Evolutionary conservation across 1,140 invertebrate genomes (phyloP).

Genomic region (Leptonema lineaticorne): DNA sequence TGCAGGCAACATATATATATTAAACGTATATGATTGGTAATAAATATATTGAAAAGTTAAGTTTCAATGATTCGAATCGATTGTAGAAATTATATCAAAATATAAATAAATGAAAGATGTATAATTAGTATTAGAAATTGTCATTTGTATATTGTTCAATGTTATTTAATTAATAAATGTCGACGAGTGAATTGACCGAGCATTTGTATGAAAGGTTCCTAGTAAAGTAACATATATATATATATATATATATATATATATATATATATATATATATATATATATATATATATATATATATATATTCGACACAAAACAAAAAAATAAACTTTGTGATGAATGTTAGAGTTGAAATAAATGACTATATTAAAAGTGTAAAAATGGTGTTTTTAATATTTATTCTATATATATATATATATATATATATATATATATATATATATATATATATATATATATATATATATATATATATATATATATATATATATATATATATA

Average conservation of each 20-base stretch:
- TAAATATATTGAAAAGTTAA: constrained; percentile 4
- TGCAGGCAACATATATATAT: too few relatives aligned
- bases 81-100: background rate
- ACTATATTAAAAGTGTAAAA: background rate
- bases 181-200: background rate
- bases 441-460: too few relatives aligned
- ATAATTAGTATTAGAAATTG: constrained; percentile 17
- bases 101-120: constrained; percentile 7
- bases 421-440: too few relatives aligned
- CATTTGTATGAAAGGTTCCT: background rate
- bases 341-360: constrained; percentile 39
- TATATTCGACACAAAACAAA: background rate
- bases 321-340: constrained; percentile 31
- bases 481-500: too few relatives aligned
- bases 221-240: too few relatives aligned
- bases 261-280: background rate
- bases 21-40: too few relatives aligned
- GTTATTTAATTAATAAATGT: constrained; percentile 10
- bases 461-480: too few relatives aligned
- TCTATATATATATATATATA: too few relatives aligned
- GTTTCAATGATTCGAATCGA: constrained; percentile 8
- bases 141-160: constrained; percentile 24
- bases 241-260: background rate
- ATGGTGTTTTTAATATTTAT: background rate
- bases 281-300: background rate